Evolutionary conservation across 2,888 invertebrate species (phyloP), one percentile per base, ranked within the genome.

Genomic region (Ectemnius lituratus): DNA sequence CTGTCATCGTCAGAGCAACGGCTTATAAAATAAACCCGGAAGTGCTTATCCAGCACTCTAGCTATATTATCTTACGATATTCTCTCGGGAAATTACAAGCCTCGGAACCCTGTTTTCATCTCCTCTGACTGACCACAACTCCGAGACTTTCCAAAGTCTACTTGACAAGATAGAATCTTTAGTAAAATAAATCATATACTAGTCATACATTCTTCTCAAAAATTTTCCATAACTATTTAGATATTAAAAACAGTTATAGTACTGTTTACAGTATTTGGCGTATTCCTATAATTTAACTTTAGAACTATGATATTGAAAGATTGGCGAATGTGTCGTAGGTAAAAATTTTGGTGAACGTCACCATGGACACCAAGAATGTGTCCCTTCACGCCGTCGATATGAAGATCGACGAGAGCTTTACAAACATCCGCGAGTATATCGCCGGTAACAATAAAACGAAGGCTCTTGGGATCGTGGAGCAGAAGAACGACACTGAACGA

Each of bases 361-460:
- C 93, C 16, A 92, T 93, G 78, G 92, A 93, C 62, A 94, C 94
- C 8, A 92, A 92, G 64, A 94, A 94, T 88, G 92, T 97, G 16
- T 95, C 95, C 0, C 92, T 97, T 78, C 97, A 97, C 87, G 94
- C 94, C 6, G 93, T 94, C 49, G 95, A 95, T 79, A 91, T 97
- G 79, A 92, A 91, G 61, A 94, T 97, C 75, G 92, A 93, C 52
- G 92, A 93, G 63, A 91, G 93, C 46, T 92, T 92, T 62, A 92
- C 95, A 3, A 91, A 88, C 59, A 92, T 93, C 28, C 91, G 87
- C 0, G 88, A 90, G 27, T 83, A 88, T 49, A 85, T 91, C 11
- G 85, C 64, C 58, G 28, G 68, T 23, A 69, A 49, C 18, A 83
- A 78, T 46, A 77, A 69, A 4, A 76, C 70, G n/a, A 84, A 79